Conservation (phyloP, 2,113 vertebrate species). For the Capreolus pygargus region DNA sequence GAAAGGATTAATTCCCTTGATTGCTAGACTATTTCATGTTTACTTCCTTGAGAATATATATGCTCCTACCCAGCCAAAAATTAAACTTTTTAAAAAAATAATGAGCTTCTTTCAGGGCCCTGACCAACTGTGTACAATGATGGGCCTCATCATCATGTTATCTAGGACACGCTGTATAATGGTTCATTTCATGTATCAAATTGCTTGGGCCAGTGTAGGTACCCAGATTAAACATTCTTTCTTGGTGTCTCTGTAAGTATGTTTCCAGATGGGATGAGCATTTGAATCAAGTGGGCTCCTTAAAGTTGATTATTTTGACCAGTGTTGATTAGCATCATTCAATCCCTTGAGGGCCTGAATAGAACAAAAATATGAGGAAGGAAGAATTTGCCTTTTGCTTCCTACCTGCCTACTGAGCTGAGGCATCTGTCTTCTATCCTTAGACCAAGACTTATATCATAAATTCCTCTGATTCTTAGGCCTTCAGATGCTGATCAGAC, state of each 20-base stretch:
- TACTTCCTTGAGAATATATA: slow-evolving; percentile 11
- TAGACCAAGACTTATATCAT: background rate
- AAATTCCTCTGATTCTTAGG: background rate
- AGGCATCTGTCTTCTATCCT: background rate
- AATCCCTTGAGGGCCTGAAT: background rate
- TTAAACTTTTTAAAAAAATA: background rate
- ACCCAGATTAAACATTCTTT: background rate
- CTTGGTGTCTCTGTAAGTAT: background rate
- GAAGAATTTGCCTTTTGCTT: background rate
- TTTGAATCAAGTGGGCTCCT: background rate
- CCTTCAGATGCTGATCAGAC: background rate
- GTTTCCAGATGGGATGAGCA: background rate
- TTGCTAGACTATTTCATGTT: background rate
- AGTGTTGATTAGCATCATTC: too few relatives aligned
- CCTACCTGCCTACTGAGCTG: background rate
- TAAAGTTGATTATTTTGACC: background rate
- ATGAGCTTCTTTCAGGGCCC: background rate
- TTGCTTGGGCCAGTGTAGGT: too few relatives aligned
- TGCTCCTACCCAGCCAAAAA: background rate
- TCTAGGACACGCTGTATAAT: background rate
- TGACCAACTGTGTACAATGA: background rate
- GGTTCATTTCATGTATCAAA: background rate
- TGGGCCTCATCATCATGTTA: background rate
- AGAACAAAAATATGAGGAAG: background rate
- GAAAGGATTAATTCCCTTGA: slow-evolving; percentile 28